Evolutionary conservation across 2,113 vertebrate species (phyloP).

Genomic region (Hemichromis elongatus): DNA sequence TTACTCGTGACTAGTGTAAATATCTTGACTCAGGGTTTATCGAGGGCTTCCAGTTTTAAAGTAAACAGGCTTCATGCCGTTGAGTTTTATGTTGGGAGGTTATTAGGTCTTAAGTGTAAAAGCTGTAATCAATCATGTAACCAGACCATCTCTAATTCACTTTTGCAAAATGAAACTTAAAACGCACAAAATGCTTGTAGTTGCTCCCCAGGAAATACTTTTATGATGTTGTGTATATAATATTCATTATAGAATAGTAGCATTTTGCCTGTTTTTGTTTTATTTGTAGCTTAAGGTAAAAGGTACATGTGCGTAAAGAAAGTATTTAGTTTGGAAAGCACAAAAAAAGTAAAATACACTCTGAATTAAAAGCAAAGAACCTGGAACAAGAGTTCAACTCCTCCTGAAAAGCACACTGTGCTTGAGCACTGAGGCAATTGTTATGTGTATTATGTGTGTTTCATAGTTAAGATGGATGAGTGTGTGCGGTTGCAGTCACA

Average conservation of each 20-base stretch:
- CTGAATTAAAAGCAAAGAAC: background rate
- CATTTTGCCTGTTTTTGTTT: background rate
- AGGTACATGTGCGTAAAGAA: background rate
- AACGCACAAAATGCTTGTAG: background rate
- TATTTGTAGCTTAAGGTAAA: background rate
- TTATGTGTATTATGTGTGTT: background rate
- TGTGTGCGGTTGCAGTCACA: slow-evolving; percentile 12
- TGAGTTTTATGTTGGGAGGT: background rate
- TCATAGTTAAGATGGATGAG: background rate
- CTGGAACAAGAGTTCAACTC: background rate
- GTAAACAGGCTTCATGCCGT: background rate
- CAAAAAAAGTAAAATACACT: background rate
- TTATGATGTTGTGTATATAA: background rate
- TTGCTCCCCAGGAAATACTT: background rate
- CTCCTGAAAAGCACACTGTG: background rate
- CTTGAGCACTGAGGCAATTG: background rate
- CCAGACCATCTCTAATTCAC: background rate
- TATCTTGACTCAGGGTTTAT: background rate
- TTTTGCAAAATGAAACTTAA: background rate
- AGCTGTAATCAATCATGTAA: background rate
- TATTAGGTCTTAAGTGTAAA: background rate
- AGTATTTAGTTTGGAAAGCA: background rate
- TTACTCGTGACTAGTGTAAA: slow-evolving; percentile 4
- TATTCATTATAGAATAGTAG: background rate
- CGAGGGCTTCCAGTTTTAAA: background rate